Evolutionary conservation across 1,140 invertebrate genomes (phyloP).

Genomic region (Drosophila takahashii): DNA sequence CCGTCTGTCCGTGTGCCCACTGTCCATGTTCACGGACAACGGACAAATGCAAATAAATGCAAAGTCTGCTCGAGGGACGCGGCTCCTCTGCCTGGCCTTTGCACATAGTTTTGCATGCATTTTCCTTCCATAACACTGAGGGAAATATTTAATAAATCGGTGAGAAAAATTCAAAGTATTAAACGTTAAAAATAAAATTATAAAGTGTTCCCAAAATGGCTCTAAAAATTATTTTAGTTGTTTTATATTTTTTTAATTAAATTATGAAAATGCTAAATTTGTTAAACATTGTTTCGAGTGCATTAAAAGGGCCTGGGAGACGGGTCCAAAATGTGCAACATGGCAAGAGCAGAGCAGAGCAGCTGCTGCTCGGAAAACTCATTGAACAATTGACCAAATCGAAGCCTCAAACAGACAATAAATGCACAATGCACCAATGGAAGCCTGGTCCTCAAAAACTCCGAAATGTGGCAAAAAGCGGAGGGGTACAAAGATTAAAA

Average conservation of each 20-base stretch:
- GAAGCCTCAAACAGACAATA: conserved; percentile 63
- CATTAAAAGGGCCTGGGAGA: background rate
- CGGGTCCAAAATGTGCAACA: conserved; percentile 48
- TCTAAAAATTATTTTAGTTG: background rate
- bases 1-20: conserved; percentile 6
- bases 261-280: background rate
- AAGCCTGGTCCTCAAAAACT: background rate
- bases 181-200: no score
- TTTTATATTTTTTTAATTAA: no score
- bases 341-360: conserved; percentile 39
- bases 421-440: conserved; percentile 39
- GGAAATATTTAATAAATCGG: background rate
- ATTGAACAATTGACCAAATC: conserved; percentile 79
- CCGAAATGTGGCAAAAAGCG: conserved; percentile 50
- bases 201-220: no score
- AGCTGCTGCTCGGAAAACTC: conserved; percentile 71
- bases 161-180: background rate
- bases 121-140: conserved; percentile 23
- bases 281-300: conserved; percentile 1
- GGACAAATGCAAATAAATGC: conserved; percentile 77
- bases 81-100: conserved; percentile 5
- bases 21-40: conserved; percentile 32
- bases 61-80: conserved; percentile 35
- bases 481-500: conserved; percentile 58
- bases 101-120: conserved; percentile 77